phyloP scores from a whole-genome alignment of 1,140 invertebrate species.

The Hyles euphorbiae region DNA sequence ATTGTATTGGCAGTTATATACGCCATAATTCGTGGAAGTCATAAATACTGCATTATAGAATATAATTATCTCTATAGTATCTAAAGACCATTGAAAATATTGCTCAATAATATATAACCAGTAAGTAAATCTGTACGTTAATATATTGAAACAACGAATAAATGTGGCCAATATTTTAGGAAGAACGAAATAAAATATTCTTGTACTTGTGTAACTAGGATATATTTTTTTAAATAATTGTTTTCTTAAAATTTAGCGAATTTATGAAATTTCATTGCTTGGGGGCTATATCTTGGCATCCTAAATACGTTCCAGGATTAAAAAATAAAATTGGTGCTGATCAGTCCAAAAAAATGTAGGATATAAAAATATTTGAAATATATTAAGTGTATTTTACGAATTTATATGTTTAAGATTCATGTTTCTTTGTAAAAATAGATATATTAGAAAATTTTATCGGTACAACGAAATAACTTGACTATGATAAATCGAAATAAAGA shows the following conservation, averaged over 20 bases:
- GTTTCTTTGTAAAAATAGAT: conserved; percentile 11
- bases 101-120: background rate
- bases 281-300: background rate
- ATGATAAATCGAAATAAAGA: no score
- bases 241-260: no score
- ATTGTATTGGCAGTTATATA: no score
- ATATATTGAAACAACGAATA: no score
- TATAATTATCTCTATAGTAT: background rate
- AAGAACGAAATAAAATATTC: no score
- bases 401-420: conserved; percentile 12
- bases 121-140: background rate
- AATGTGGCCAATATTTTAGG: no score
- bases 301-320: background rate
- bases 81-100: background rate
- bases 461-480: background rate
- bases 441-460: background rate
- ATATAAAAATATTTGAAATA: no score
- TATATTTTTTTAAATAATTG: no score
- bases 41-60: no score
- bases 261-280: background rate
- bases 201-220: no score
- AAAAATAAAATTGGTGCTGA: conserved; percentile 4
- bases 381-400: conserved; percentile 13
- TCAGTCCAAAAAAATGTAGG: conserved; percentile 5
- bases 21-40: no score